A percentile compares a stretch with the other conserved stretches of the same genome.
phyloP scores from a whole-genome alignment of 2,888 invertebrate genomes.

The Zonitis immaculata region DNA sequence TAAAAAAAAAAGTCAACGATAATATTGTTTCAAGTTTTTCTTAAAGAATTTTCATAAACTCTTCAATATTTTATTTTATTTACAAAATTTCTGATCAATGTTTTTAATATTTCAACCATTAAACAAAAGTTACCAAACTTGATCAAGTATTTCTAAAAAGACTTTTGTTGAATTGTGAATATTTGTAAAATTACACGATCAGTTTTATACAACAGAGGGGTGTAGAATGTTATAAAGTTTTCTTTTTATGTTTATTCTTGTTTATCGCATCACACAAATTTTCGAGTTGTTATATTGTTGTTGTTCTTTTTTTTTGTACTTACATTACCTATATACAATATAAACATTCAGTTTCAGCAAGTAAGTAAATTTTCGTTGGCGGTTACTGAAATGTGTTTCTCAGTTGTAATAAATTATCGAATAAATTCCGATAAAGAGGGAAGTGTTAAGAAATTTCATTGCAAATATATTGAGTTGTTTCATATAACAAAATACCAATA shows the following conservation, averaged over 20 bases:
- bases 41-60: too few relatives aligned
- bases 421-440: slow-evolving; percentile 22
- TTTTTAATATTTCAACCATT: too few relatives aligned
- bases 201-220: neutral
- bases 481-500: slow-evolving; percentile 7
- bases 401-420: slow-evolving; percentile 20
- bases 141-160: too few relatives aligned
- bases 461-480: slow-evolving; percentile 20
- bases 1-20: too few relatives aligned
- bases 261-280: slow-evolving; percentile 14
- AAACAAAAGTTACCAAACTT: too few relatives aligned
- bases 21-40: too few relatives aligned
- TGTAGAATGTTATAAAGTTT: slow-evolving; percentile 14
- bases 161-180: too few relatives aligned
- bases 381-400: slow-evolving; percentile 17
- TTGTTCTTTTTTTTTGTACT: slow-evolving; percentile 9
- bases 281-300: slow-evolving; percentile 13
- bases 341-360: slow-evolving; percentile 12
- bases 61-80: too few relatives aligned
- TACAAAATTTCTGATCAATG: too few relatives aligned
- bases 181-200: neutral
- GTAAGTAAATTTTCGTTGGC: slow-evolving; percentile 18
- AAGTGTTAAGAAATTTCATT: slow-evolving; percentile 21
- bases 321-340: neutral
- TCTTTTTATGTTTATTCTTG: slow-evolving; percentile 10